Conservation (phyloP, 2,888 invertebrate genomes). For the Margaritifera margaritifera region DNA sequence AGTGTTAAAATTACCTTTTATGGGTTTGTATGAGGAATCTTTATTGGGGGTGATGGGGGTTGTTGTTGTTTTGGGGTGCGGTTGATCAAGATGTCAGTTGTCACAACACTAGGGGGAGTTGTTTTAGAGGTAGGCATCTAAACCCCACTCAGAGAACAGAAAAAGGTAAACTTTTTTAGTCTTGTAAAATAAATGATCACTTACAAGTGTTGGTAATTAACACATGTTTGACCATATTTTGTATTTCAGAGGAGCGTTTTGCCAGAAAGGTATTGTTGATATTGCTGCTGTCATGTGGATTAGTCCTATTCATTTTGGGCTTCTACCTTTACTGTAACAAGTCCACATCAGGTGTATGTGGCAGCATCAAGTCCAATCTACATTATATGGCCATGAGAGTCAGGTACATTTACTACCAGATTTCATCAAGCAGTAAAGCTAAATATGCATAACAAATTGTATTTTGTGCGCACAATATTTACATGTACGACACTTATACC, state of each 20-base stretch:
- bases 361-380: constrained; percentile 27
- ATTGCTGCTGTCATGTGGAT: constrained; percentile 46
- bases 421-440: constrained; percentile 10
- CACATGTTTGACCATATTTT: constrained; percentile 4
- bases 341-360: constrained; percentile 25
- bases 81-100: too few relatives aligned
- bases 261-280: constrained; percentile 48
- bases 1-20: too few relatives aligned
- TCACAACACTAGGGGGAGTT: too few relatives aligned
- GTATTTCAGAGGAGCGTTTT: constrained; percentile 55
- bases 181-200: too few relatives aligned
- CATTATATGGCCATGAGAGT: constrained; percentile 41
- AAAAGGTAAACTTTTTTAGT: too few relatives aligned
- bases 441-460: not conserved
- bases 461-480: not conserved
- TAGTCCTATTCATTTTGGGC: constrained; percentile 51
- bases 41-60: too few relatives aligned
- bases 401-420: constrained; percentile 55
- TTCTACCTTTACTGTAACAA: constrained; percentile 55
- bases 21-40: too few relatives aligned
- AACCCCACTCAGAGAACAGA: too few relatives aligned
- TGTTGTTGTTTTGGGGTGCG: too few relatives aligned
- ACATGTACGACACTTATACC: not conserved
- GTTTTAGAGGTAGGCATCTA: too few relatives aligned
- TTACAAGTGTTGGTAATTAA: not conserved